Evolutionary conservation across 2,113 vertebrate species (phyloP), one percentile per base, ranked within the genome.

Genomic region (Chloropsis hardwickii): DNA sequence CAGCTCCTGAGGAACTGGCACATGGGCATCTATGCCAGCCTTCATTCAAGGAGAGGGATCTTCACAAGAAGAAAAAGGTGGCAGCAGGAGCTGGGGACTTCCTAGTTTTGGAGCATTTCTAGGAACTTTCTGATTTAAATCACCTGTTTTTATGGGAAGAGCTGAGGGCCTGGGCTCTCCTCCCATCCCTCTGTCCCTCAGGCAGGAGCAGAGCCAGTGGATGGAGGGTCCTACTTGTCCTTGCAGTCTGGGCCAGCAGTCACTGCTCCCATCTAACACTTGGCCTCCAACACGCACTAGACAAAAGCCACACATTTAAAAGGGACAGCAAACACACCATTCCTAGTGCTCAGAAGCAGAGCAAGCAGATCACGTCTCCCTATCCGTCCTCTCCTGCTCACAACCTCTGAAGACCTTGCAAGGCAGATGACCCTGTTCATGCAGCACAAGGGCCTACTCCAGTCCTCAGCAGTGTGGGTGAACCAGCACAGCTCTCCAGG

Each of bases 271-370:
- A 3, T 37, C 56, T 18, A 40, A 42, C 3, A 35, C 33, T 12
- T 13, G 4, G 0, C 39, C 58, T 58, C 35, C 44, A 73, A 31
- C 3, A 1, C 0, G 0, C 22, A 44, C 39, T 33, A 33, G 33
- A n/a, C 42, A n/a, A 66, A 77, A 76, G 2, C 15, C 28, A 31
- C 16, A 9, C 15, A 24, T 47, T 65, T n/a, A 11, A 82, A 84
- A 87, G 33, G 10, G 7, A 50, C 11, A 78, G 22, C 29, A 66
- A 86, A 64, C 37, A 22, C 64, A 35, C 4, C 56, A 56, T 17
- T 56, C 45, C 48, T 24, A 11, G 22, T 23, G 61, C 9, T 33
- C 60, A 51, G 65, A 53, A 79, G 54, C 17, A 53, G 42, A 76
- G 53, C 1, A 3, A 87, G 53, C 33, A 87, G 62, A 61, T 76